Conservation (phyloP, 2,888 invertebrate genomes). For the Emmelina monodactyla region DNA sequence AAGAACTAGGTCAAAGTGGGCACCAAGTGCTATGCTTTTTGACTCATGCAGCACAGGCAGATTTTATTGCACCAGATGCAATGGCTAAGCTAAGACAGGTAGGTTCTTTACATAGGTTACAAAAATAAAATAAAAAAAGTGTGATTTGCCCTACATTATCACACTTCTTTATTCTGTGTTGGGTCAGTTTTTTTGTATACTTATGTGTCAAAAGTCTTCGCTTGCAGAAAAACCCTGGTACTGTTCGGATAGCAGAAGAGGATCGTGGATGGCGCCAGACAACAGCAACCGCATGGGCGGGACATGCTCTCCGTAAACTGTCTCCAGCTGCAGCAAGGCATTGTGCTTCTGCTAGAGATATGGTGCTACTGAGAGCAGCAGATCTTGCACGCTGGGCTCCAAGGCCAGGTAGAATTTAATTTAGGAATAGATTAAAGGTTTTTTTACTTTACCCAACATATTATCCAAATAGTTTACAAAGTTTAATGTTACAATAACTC, state of each 20-base stretch:
- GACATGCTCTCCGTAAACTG: constrained; percentile 65
- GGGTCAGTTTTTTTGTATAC: no score
- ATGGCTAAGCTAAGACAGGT: constrained; percentile 95
- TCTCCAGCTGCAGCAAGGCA: constrained; percentile 72
- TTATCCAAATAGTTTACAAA: no score
- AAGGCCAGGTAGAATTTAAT: constrained; percentile 77
- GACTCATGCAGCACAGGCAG: constrained; percentile 87
- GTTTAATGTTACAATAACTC: no score
- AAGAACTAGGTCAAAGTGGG: constrained; percentile 88
- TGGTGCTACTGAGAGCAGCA: constrained; percentile 78
- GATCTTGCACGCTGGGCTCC: constrained; percentile 84
- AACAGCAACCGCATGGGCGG: constrained; percentile 85
- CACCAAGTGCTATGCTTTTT: constrained; percentile 93
- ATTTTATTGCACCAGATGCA: constrained; percentile 95
- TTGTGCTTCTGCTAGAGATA: constrained; percentile 79
- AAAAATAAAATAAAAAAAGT: no score
- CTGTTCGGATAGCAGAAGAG: constrained; percentile 89
- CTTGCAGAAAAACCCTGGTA: constrained; percentile 83
- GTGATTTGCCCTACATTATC: no score
- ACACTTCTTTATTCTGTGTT: no score
- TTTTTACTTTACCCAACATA: no score
- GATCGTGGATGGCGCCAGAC: constrained; percentile 85
- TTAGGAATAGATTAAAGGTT: no score
- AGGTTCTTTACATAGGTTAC: no score
- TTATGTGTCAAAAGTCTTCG: no score